Conservation (phyloP, 2,113 vertebrate genomes). For the Phylloscopus trochiloides region DNA sequence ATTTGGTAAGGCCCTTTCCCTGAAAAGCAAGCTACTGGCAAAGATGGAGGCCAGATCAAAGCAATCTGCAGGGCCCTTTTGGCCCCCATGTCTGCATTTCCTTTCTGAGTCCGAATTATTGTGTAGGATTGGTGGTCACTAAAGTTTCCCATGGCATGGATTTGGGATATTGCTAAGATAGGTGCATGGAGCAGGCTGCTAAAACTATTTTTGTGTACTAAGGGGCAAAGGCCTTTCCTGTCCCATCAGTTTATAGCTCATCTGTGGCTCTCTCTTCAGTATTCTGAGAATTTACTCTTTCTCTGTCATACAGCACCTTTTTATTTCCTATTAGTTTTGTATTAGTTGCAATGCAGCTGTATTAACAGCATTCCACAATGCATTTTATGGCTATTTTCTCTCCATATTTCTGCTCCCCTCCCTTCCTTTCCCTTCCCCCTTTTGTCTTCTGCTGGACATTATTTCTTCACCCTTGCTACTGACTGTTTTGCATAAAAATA, state of each 20-base stretch:
- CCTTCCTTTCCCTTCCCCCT: no score
- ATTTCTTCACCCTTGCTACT: neutral
- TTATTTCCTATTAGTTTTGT: neutral
- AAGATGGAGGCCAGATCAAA: neutral
- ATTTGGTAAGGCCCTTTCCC: neutral
- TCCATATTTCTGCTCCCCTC: neutral
- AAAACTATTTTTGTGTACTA: neutral
- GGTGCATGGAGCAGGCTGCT: neutral
- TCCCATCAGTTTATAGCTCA: neutral
- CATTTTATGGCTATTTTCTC: neutral
- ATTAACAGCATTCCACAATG: neutral
- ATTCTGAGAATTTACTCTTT: neutral
- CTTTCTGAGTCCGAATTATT: neutral
- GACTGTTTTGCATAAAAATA: neutral
- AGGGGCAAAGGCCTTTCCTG: neutral
- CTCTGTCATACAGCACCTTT: neutral
- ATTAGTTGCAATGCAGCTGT: neutral
- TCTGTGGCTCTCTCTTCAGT: neutral
- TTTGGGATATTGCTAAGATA: neutral
- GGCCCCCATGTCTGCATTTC: neutral
- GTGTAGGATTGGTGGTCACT: neutral
- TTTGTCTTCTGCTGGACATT: neutral
- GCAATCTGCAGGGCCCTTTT: neutral
- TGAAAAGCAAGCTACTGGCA: neutral
- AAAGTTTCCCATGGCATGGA: neutral